A percentile compares a stretch with the other conserved stretches of the same genome.
Conservation (phyloP, 2,888 invertebrate genomes). For the Ephialtes manifestator region DNA sequence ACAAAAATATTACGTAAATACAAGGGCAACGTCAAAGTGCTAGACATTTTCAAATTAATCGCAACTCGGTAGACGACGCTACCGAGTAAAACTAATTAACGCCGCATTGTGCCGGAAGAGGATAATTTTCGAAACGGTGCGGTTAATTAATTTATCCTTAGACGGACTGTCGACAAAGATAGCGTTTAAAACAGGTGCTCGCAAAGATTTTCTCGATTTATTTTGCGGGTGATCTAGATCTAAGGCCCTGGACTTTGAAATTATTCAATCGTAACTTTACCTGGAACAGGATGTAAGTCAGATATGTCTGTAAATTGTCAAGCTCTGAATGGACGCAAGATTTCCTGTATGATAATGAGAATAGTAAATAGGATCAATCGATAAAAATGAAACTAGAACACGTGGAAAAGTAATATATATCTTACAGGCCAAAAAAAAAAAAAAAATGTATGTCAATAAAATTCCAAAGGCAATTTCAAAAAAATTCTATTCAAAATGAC, state of each 20-base stretch:
- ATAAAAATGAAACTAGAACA: slow-evolving; percentile 1
- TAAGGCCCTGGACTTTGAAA: slow-evolving; percentile 12
- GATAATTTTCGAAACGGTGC: slow-evolving; percentile 57
- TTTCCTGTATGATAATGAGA: slow-evolving; percentile 39
- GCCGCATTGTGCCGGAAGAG: slow-evolving; percentile 50
- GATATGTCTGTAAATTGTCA: background rate
- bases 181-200: slow-evolving; percentile 29
- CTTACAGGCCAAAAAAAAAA: background rate
- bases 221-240: slow-evolving; percentile 6
- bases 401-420: background rate
- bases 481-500: no score
- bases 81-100: slow-evolving; percentile 36
- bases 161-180: slow-evolving; percentile 21
- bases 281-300: background rate
- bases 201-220: slow-evolving; percentile 37
- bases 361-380: background rate
- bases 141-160: slow-evolving; percentile 68
- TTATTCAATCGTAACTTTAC: background rate
- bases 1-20: slow-evolving; percentile 34
- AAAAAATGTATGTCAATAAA: no score
- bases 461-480: no score
- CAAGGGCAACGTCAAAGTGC: background rate
- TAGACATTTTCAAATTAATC: slow-evolving; percentile 36
- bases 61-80: background rate
- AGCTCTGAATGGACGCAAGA: background rate